Conservation (phyloP, 1,140 invertebrate species). For the Brachionus rubens region DNA sequence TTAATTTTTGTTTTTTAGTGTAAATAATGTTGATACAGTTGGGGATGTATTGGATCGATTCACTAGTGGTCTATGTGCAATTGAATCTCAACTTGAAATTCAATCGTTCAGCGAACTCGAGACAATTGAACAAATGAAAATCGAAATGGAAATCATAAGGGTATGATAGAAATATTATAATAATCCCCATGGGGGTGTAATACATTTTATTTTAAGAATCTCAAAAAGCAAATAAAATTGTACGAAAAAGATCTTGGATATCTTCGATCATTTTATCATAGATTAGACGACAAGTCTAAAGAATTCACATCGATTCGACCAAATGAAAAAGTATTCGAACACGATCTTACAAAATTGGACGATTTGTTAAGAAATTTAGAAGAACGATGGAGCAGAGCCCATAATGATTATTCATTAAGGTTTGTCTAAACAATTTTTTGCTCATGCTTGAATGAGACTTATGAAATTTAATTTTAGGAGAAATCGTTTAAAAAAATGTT, state of each 20-base stretch:
- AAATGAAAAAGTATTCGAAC: neutral
- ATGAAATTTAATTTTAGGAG: neutral
- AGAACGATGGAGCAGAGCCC: neutral
- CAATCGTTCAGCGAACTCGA: neutral
- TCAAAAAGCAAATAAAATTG: neutral
- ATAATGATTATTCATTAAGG: neutral
- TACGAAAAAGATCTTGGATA: neutral
- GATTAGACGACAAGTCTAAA: neutral
- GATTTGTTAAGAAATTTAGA: neutral
- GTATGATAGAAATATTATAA: neutral
- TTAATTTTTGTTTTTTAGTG: too few species aligned
- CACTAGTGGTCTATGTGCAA: neutral
- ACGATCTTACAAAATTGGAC: neutral
- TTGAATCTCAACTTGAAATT: neutral
- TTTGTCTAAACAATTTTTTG: neutral
- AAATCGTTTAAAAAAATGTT: neutral
- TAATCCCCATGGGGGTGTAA: neutral
- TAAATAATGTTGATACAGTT: neutral
- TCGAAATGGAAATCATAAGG: conserved; percentile 1
- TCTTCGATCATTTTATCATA: neutral
- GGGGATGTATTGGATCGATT: neutral
- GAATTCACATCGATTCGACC: neutral
- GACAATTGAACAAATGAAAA: neutral
- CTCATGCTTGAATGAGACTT: neutral
- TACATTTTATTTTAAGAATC: neutral